These are phyloP conservation scores for Varanus komodoensis DNA, from an alignment of 2,113 vertebrate genomes.

Conservation along the genomic window DNA sequence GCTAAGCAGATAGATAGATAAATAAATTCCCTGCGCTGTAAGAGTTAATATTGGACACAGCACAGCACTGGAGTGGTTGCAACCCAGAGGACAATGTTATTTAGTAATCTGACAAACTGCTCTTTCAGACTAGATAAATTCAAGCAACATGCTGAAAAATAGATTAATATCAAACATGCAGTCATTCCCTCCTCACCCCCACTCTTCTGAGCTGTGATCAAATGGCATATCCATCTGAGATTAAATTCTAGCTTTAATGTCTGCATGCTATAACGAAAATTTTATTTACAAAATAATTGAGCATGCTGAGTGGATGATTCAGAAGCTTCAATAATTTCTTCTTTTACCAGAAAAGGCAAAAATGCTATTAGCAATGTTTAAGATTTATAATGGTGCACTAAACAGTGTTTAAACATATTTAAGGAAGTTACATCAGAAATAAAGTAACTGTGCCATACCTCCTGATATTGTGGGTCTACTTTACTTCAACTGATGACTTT, in stretches of 20 bases:
- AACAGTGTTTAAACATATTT: constrained; percentile 4
- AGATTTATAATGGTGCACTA: constrained; percentile 19
- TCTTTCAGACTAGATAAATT: constrained; percentile 12
- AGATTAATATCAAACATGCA: constrained; percentile 20
- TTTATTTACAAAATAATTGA: constrained; percentile 46
- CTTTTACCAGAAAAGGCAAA: constrained; percentile 1
- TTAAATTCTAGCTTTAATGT: constrained; percentile 37
- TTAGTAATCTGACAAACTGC: constrained; percentile 6
- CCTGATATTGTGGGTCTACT: background rate
- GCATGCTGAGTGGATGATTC: constrained; percentile 25
- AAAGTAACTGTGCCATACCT: constrained; percentile 10
- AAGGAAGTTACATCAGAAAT: constrained; percentile 17
- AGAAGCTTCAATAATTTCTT: constrained; percentile 15
- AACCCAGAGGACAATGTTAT: background rate
- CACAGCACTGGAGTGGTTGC: background rate
- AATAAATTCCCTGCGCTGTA: background rate
- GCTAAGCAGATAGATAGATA: background rate
- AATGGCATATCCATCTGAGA: constrained; percentile 38
- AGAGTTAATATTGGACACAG: background rate
- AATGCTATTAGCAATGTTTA: constrained; percentile 20
- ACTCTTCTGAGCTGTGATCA: constrained; percentile 25
- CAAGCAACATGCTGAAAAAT: constrained; percentile 9
- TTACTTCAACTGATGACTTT: background rate
- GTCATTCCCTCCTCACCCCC: background rate
- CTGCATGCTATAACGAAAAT: constrained; percentile 31